Conservation (phyloP, 2,113 vertebrate genomes). For the Epinephelus moara region DNA sequence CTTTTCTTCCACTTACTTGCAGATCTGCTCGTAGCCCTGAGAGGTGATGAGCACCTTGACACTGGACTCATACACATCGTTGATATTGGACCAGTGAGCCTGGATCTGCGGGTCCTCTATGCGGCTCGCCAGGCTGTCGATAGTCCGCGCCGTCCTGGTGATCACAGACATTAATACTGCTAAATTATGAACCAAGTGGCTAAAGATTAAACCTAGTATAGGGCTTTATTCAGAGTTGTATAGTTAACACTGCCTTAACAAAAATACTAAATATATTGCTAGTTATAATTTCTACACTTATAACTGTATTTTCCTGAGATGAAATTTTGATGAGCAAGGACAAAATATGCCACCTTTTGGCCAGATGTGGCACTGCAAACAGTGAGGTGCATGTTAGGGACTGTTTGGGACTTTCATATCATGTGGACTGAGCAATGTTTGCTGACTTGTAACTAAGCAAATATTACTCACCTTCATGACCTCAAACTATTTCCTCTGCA, state of each 20-base stretch:
- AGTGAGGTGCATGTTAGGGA: neutral
- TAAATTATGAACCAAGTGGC: neutral
- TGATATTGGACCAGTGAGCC: slow-evolving; percentile 99
- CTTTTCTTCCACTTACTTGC: slow-evolving; percentile 90
- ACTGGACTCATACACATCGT: slow-evolving; percentile 97
- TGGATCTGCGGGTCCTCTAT: slow-evolving; percentile 99
- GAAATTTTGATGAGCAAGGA: neutral
- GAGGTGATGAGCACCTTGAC: slow-evolving; percentile 99
- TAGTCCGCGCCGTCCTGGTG: slow-evolving; percentile 93
- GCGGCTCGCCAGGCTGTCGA: slow-evolving; percentile 94
- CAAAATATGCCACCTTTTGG: neutral
- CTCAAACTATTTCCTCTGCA: neutral
- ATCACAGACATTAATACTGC: neutral
- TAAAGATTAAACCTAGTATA: neutral
- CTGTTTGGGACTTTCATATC: neutral
- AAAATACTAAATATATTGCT: neutral
- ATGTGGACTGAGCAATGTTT: neutral
- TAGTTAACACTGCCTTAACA: neutral
- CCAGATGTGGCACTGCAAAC: neutral
- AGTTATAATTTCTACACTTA: neutral
- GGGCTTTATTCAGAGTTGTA: neutral
- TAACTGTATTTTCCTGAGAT: neutral
- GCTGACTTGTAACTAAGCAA: neutral
- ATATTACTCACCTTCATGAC: neutral
- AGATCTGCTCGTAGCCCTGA: slow-evolving; percentile 99